Evolutionary conservation across 2,888 invertebrate species (phyloP), one percentile per base, ranked within the genome.

Genomic region (Reticulitermes lucifugus): DNA sequence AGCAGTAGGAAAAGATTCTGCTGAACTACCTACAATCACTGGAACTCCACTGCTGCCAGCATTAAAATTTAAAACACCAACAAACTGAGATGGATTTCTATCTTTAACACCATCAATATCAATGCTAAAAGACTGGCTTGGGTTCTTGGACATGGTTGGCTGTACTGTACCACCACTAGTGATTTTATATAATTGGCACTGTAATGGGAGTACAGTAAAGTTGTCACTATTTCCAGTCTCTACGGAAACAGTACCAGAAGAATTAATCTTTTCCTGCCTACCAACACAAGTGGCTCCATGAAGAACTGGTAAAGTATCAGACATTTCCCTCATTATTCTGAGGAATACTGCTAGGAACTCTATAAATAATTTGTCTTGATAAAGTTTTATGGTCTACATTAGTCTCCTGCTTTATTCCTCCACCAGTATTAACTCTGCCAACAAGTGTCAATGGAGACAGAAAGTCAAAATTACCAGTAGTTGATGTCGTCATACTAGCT

Each of bases 381-480:
- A 41, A 73, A 73, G 65, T 25, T 65, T 25, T 65, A 60, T 6
- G 21, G 2, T n/a, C 21, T 60, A 21, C 60, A 60, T 60, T 60
- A 73, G 6, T 14, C 7, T 41, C 73, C 29, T 14, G 41, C 22
- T 18, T 21, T 18, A 21, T 22, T 35, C 35, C 81, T 43, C 18
- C 43, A 81, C 65, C 65, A 81, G 59, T n/a, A 25, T 7, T 65
- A 70, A 6, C 6, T 55, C 22, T 25, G 55, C 80, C 80, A 80
- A 35, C 35, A 59, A 35, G 35, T 80, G 25, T 70, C 65, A 81
- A 25, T 81, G 81, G 55, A 65, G 65, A 65, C 70, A 81, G 70
- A 65, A 81, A 81, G 41, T 43, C 81, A 81, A 81, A 81, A 43
- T 81, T 81, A 81, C 81, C 81, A 81, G 81, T 70, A 81, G 81